Evolutionary conservation across 2,113 vertebrate genomes (phyloP).

Genomic region (Xiphophorus hellerii): DNA sequence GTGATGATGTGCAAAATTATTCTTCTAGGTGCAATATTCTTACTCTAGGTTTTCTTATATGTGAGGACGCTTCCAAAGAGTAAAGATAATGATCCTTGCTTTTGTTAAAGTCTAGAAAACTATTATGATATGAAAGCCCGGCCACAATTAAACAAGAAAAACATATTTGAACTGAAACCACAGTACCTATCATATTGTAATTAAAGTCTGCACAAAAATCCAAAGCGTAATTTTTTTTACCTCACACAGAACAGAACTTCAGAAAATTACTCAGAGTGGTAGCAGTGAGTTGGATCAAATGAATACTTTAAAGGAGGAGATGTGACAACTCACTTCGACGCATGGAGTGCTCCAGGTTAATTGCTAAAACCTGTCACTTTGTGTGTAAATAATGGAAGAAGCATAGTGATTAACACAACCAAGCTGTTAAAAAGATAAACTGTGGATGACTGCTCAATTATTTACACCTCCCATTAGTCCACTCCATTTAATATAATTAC

Average conservation of each 20-base stretch:
- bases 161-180: not conserved
- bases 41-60: too few relatives aligned
- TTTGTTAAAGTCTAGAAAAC: not conserved
- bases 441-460: conserved; percentile 28
- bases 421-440: conserved; percentile 31
- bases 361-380: conserved; percentile 8
- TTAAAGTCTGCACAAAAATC: not conserved
- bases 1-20: too few relatives aligned
- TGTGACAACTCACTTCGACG: conserved; percentile 2
- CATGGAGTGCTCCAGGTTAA: not conserved
- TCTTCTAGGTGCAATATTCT: too few relatives aligned
- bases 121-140: not conserved
- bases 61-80: too few relatives aligned
- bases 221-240: not conserved
- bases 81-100: too few relatives aligned
- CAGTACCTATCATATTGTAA: not conserved
- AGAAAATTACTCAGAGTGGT: not conserved
- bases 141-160: not conserved
- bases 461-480: conserved; percentile 44
- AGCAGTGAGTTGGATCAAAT: conserved; percentile 10
- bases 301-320: not conserved
- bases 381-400: conserved; percentile 22
- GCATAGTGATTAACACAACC: conserved; percentile 31
- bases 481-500: conserved; percentile 39
- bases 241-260: not conserved